Base-by-base conservation (phyloP, 2,888 invertebrate species). In the Thalpophila matura region DNA sequence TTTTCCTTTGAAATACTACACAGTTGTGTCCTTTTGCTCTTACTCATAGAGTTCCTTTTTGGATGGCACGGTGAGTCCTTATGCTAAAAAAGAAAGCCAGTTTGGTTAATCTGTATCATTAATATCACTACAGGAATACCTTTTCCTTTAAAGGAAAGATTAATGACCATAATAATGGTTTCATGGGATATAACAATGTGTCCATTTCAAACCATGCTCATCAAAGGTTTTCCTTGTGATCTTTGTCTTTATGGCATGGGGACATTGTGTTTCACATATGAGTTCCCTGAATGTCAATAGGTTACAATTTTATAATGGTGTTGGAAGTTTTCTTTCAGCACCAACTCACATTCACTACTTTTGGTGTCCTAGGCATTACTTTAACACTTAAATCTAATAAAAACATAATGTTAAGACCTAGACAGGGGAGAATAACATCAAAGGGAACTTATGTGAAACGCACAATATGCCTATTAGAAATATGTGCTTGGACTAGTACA, bases 1-100 rank as follows among this genome's bases (percentile, higher is more conserved):
- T 69, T 69, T 69, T 74, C 74, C 68, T 69, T 9, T 29, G 18
- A 14, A 29, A 43, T 4, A 62, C 18, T 31, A 38, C 20, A 38
- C 16, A 2, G 37, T 20, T 27, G 18, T 45, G 27, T 66, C 66
- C 20, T 67, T 51, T 14, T 31, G 16, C 20, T 6, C 1, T 62
- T 10, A 33, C n/a, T 43, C 22, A 12, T 57, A 31, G 4, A 67
- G 14, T 42, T 27, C 0, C 22, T 67, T 40, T 27, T 67, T 29
- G 10, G 4, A 14, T 67, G 14, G 5, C 33, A 24, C 22, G 27
- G 14, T 27, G 1, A 6, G 10, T 33, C 16, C 14, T 64, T 10
- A 9, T 26, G 7, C 9, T 3, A 14, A 12, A 26, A 3, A 3
- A 54, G 10, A 22, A 33, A n/a, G n/a, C n/a, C 10, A 20, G 4